Conservation (phyloP, 1,140 invertebrate species). For the Formica exsecta region DNA sequence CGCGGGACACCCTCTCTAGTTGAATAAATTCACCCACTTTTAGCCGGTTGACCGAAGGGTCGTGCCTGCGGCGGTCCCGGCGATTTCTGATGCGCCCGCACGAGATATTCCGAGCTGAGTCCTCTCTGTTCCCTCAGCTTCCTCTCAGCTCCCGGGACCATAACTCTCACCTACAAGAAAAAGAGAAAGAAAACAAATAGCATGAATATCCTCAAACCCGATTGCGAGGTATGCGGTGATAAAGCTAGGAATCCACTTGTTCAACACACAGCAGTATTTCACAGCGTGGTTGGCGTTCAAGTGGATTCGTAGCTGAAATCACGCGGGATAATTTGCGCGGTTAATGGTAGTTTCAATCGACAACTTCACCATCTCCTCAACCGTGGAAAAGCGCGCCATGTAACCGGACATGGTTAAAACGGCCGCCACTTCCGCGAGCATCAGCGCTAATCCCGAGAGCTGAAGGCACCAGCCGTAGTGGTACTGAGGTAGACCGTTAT, state of each 20-base stretch:
- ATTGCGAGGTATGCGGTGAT: not conserved
- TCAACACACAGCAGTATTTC: no score
- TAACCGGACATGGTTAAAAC: constrained; percentile 89
- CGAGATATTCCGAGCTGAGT: constrained; percentile 85
- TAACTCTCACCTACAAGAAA: constrained; percentile 86
- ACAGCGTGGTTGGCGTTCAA: not conserved
- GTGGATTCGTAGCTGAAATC: constrained; percentile 29
- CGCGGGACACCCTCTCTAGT: constrained; percentile 50
- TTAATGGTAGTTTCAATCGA: constrained; percentile 39
- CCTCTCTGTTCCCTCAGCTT: constrained; percentile 87
- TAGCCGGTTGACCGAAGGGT: constrained; percentile 81
- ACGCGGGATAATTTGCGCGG: not conserved
- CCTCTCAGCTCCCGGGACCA: constrained; percentile 89
- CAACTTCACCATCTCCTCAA: constrained; percentile 89
- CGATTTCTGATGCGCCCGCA: constrained; percentile 85
- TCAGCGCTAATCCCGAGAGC: constrained; percentile 89
- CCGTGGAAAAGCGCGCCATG: constrained; percentile 88
- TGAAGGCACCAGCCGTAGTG: constrained; percentile 92
- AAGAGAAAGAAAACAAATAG: not conserved
- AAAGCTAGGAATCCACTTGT: constrained; percentile 30
- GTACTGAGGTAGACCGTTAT: constrained; percentile 87
- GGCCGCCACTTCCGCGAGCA: constrained; percentile 90
- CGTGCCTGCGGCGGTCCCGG: constrained; percentile 81
- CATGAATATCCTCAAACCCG: constrained; percentile 9
- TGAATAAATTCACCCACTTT: constrained; percentile 75